Conservation (phyloP, 2,888 invertebrate species). For the Drosophila diplacantha region DNA sequence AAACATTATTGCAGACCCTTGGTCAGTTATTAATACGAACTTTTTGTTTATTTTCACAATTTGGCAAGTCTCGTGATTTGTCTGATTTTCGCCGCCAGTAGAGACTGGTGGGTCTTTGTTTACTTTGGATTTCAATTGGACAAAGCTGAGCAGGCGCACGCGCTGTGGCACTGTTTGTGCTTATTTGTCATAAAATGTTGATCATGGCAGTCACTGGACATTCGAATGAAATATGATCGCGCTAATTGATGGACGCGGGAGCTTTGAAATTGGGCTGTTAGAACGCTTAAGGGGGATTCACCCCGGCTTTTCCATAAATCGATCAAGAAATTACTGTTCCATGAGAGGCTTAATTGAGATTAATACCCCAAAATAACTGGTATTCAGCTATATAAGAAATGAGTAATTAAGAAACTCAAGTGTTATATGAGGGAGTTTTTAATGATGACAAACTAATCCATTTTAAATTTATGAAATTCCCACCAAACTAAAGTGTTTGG, state of each 20-base stretch:
- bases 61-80: slow-evolving; percentile 26
- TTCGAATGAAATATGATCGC: slow-evolving; percentile 52
- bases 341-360: not conserved
- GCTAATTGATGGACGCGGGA: slow-evolving; percentile 37
- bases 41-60: slow-evolving; percentile 39
- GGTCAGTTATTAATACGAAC: slow-evolving; percentile 11
- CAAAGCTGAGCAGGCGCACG: slow-evolving; percentile 44
- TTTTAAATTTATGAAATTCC: not conserved
- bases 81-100: slow-evolving; percentile 23
- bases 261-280: slow-evolving; percentile 5
- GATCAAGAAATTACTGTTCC: not conserved
- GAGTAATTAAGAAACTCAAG: not conserved
- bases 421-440: not conserved
- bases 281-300: not conserved
- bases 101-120: slow-evolving; percentile 24
- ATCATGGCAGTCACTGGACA: slow-evolving; percentile 33
- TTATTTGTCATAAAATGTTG: slow-evolving; percentile 39
- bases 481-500: not conserved
- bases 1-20: not conserved
- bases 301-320: not conserved
- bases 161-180: slow-evolving; percentile 39
- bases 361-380: not conserved
- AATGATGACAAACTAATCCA: not conserved
- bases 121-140: slow-evolving; percentile 20
- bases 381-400: not conserved